Evolutionary conservation across 1,140 invertebrate genomes (phyloP).

Genomic region (Dendrolimus kikuchii): DNA sequence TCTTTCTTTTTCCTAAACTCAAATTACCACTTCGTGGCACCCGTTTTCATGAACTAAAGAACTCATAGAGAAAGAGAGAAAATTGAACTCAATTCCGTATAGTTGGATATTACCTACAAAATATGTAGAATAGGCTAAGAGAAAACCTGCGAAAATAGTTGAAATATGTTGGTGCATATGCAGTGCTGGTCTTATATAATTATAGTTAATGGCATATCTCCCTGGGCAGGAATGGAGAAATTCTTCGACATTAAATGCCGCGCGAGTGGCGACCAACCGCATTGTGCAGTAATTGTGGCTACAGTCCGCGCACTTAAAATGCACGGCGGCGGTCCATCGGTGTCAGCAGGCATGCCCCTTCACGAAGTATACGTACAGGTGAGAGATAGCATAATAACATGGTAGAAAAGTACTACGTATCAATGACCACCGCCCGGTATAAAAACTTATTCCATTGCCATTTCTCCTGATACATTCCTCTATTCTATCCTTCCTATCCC

Average conservation of each 20-base stretch:
- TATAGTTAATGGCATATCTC: background rate
- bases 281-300: slow-evolving; percentile 93
- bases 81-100: too few relatives aligned
- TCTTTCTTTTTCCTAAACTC: too few relatives aligned
- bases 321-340: slow-evolving; percentile 96
- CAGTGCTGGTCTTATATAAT: background rate
- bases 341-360: slow-evolving; percentile 88
- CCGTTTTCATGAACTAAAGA: too few relatives aligned
- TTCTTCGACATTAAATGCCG: slow-evolving; percentile 99
- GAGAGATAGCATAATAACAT: background rate
- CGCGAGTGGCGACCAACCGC: slow-evolving; percentile 88
- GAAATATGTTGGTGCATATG: background rate
- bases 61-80: too few relatives aligned
- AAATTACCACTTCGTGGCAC: too few relatives aligned
- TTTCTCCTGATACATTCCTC: too few relatives aligned
- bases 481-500: too few relatives aligned
- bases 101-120: too few relatives aligned
- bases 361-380: slow-evolving; percentile 86
- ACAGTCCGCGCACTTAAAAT: slow-evolving; percentile 97
- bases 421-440: too few relatives aligned
- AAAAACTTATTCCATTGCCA: too few relatives aligned
- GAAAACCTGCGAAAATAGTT: too few relatives aligned
- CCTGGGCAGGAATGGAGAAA: slow-evolving; percentile 91
- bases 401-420: background rate
- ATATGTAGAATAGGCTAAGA: too few relatives aligned